Evolutionary conservation across 2,888 invertebrate species (phyloP), one percentile per base, ranked within the genome.

Genomic region (Watsonalla binaria): DNA sequence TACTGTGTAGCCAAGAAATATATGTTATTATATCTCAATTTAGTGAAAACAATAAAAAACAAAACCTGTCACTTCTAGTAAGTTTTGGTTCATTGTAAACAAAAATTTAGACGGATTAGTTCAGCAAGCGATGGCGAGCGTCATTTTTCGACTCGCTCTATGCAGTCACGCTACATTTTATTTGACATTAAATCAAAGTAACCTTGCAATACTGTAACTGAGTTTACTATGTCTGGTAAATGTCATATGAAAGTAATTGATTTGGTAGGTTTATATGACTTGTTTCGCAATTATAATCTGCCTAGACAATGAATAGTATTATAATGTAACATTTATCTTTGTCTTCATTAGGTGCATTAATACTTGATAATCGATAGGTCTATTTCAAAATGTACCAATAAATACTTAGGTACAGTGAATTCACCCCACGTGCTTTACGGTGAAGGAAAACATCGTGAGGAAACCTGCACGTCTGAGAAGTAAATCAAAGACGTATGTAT

Each of bases 161-260:
- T 55, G 54, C 58, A 50, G 59, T 60, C 62, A 68, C 57, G 59
- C 56, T 47, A 51, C 45, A 58, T 45, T 53, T 54, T 54, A 49
- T 51, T 57, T 68, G 66, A 59, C 68, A 66, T 68, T 68, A 65
- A 51, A 61, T 51, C 51, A 48, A 48, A 65, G 61, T 68, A 60
- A 60, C 68, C 68, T 68, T 68, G 68, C 61, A 57, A 60, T 56
- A 57, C 51, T 47, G 55, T 45, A 57, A 54, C 53, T 57, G 39
- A 46, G 53, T 61, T 54, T 59, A 58, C 51, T 55, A 56, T 35
- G 59, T 58, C 60, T 53, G 57, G 53, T 57, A 57, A 59, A 62
- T 59, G 62, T 68, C 61, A 66, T 62, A 68, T 61, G 46, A 61
- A 49, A 49, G 37, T 49, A 37, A 49, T 37, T 39, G 49, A 49